A percentile compares a stretch with the other conserved stretches of the same genome.
phyloP scores from a whole-genome alignment of 2,113 vertebrate species.

The Brachypteracias leptosomus region DNA sequence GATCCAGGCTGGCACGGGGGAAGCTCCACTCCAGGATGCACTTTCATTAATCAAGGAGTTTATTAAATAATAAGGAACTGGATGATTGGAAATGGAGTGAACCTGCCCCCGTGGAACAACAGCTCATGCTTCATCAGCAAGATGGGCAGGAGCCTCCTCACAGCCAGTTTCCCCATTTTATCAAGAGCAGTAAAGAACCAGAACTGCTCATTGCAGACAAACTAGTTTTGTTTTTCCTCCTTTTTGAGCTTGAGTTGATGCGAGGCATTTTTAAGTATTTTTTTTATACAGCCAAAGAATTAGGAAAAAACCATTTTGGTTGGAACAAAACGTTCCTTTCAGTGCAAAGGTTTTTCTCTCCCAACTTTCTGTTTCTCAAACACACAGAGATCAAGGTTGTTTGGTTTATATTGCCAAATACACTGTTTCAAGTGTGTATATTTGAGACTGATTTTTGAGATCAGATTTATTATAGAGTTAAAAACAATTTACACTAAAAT shows the following conservation, averaged over 20 bases:
- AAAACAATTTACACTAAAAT: neutral
- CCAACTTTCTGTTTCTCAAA: neutral
- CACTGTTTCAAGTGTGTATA: neutral
- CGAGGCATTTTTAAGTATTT: neutral
- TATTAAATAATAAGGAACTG: neutral
- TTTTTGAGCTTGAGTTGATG: neutral
- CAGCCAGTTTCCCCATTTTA: neutral
- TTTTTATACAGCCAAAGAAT: neutral
- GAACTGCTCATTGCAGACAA: neutral
- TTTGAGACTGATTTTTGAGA: neutral
- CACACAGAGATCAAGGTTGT: neutral
- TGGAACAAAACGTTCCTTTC: neutral
- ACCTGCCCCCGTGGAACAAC: neutral
- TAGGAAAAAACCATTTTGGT: neutral
- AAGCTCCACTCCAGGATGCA: neutral
- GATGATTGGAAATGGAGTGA: neutral
- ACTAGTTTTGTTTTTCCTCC: neutral
- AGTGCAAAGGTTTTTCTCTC: neutral
- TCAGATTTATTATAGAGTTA: neutral
- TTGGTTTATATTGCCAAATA: neutral
- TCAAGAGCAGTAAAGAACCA: neutral
- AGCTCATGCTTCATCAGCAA: neutral
- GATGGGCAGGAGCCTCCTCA: neutral
- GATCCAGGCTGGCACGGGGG: neutral
- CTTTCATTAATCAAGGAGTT: neutral